These are phyloP conservation scores for Sebastes taczanowskii DNA, from an alignment of 2,797 vertebrate genomes.

Conservation along the genomic window DNA sequence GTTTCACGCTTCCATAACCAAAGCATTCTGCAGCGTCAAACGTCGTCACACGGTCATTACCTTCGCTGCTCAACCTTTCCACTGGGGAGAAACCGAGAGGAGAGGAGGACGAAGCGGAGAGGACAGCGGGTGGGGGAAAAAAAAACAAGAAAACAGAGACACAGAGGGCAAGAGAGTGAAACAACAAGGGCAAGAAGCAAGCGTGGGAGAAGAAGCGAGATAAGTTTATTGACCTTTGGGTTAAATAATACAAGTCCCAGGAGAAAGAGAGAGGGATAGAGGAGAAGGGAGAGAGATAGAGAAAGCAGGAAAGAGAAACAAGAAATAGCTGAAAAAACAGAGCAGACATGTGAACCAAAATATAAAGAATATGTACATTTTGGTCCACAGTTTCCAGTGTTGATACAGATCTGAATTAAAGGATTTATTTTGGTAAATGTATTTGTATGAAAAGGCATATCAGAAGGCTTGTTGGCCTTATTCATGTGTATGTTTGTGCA, in stretches of 20 bases:
- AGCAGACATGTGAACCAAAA: constrained; percentile 4
- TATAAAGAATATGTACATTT: neutral
- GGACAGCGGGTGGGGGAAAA: constrained; percentile 28
- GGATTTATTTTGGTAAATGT: neutral
- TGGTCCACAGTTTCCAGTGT: neutral
- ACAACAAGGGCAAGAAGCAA: constrained; percentile 50
- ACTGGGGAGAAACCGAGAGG: constrained; percentile 76
- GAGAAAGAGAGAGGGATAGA: constrained; percentile 25
- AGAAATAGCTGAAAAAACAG: constrained; percentile 49
- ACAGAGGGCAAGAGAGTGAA: constrained; percentile 64
- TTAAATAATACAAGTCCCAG: constrained; percentile 46
- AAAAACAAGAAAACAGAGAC: constrained; percentile 17
- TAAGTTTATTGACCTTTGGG: constrained; percentile 68
- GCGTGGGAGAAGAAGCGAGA: constrained; percentile 61
- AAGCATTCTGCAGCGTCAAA: constrained; percentile 53
- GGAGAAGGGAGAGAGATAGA: constrained; percentile 17
- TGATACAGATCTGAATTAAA: constrained; percentile 5
- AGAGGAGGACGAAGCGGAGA: constrained; percentile 54
- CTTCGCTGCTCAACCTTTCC: constrained; percentile 81
- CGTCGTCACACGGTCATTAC: constrained; percentile 70
- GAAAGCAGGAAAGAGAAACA: constrained; percentile 33
- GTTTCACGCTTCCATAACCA: constrained; percentile 43
- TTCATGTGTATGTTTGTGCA: neutral
- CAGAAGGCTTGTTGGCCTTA: neutral
- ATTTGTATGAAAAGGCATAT: neutral